A percentile compares a stretch with the other conserved stretches of the same genome.
Evolutionary conservation across 2,113 vertebrate species (phyloP).

Genomic region (Electrona antarctica): DNA sequence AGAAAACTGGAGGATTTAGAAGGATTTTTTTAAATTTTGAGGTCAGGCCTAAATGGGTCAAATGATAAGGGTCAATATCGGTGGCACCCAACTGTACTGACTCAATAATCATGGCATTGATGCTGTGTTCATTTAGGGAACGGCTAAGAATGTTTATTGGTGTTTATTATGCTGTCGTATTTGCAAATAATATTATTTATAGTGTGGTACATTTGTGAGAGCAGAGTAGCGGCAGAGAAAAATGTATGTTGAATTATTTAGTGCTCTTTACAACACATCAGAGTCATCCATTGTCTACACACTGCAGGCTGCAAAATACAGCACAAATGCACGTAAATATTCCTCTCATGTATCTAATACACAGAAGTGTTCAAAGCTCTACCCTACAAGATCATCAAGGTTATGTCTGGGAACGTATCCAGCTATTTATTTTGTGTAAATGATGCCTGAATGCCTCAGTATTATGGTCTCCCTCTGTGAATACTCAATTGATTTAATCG

Average conservation of each 20-base stretch:
- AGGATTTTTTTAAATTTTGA: no score
- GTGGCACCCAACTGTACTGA: no score
- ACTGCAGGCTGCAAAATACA: background rate
- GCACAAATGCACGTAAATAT: background rate
- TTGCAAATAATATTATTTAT: constrained; percentile 17
- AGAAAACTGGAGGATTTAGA: no score
- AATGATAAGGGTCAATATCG: no score
- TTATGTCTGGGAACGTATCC: no score
- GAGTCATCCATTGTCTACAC: constrained; percentile 58
- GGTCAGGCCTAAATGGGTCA: no score
- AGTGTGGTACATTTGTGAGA: constrained; percentile 60
- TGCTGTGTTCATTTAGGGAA: background rate
- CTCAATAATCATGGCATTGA: background rate
- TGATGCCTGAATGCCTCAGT: background rate
- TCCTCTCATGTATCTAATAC: no score
- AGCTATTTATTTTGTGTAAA: no score
- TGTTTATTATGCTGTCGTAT: constrained; percentile 25
- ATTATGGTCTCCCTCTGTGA: background rate
- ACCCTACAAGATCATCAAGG: background rate
- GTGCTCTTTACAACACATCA: constrained; percentile 70
- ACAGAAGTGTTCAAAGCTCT: background rate
- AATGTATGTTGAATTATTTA: constrained; percentile 74
- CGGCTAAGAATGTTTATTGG: background rate
- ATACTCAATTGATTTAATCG: no score
- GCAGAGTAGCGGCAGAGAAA: constrained; percentile 11